Base-by-base conservation (phyloP, 2,888 invertebrate genomes). In the Bellardia pandia region DNA sequence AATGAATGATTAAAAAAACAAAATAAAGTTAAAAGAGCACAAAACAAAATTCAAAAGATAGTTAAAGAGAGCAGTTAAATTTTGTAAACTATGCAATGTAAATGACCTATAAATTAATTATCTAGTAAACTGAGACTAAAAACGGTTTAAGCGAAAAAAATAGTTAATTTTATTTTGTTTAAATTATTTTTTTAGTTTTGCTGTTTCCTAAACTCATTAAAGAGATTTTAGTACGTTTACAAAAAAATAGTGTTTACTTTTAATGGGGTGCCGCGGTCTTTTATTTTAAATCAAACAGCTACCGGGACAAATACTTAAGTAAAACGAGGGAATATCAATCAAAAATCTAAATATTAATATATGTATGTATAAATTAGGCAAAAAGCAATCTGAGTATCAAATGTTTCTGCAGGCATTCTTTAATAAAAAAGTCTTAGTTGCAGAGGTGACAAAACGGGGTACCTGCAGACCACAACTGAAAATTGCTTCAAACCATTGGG, bases 31-130 rank as follows among this genome's bases (percentile, higher is more conserved):
- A 23, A 66, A 8, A 23, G 30, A 45, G 30, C 8, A 40, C 40
- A 11, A 40, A 3, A 45, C 13, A 8, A 45, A 11, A 45, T 13
- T 45, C 7, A 40, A 30, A 16, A 16, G 42, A 16, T 16, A 42
- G 23, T 66, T 8, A 23, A 30, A n/a, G 66, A 45, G 45, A 66
- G 30, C 0, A 60, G 6, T 60, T 33, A 3, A 23, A 45, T 11
- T 66, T 45, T 45, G 45, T 42, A 23, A 66, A 66, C 5, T 40
- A 3, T 45, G 13, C 13, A 78, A 58, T 68, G 48, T 48, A 78
- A 78, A 78, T 78, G 69, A 69, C 69, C 69, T 58, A 69, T 78
- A 60, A 78, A 78, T 30, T 42, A 51, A 48, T 62, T 16, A 40
- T 23, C 30, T 58, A 58, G 2, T 30, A 23, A 60, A 60, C 13